phyloP scores from a whole-genome alignment of 2,888 invertebrate species.

The Ormyrus rosae region DNA sequence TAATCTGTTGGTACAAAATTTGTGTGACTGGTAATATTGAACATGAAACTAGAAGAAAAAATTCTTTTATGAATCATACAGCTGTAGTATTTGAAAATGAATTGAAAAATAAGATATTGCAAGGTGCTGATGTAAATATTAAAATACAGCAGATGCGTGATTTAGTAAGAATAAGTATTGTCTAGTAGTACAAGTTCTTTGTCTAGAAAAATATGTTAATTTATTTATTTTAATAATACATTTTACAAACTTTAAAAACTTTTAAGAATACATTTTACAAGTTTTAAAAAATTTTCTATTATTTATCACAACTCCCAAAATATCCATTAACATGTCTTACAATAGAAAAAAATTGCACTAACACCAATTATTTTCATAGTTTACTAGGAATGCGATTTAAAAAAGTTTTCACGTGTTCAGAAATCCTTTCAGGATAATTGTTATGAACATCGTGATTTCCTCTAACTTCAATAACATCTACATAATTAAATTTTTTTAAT shows the following conservation, averaged over 20 bases:
- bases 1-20: slow-evolving; percentile 67
- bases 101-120: slow-evolving; percentile 55
- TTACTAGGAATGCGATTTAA: slow-evolving; percentile 65
- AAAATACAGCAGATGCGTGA: slow-evolving; percentile 64
- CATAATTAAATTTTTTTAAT: slow-evolving; percentile 9
- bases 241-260: slow-evolving; percentile 26
- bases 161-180: slow-evolving; percentile 60
- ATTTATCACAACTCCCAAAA: slow-evolving; percentile 10
- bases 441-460: slow-evolving; percentile 82
- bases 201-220: slow-evolving; percentile 29
- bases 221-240: slow-evolving; percentile 46
- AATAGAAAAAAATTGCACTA: no score
- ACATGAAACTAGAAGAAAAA: slow-evolving; percentile 61
- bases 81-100: slow-evolving; percentile 65
- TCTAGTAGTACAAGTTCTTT: slow-evolving; percentile 32
- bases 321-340: neutral
- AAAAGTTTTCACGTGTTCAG: slow-evolving; percentile 77
- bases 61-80: slow-evolving; percentile 67
- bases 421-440: slow-evolving; percentile 78
- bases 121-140: slow-evolving; percentile 61
- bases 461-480: slow-evolving; percentile 70
- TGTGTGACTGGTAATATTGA: slow-evolving; percentile 56
- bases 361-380: slow-evolving; percentile 40
- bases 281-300: no score
- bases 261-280: neutral